Conservation (phyloP, 2,888 invertebrate genomes). For the Philonicus albiceps region DNA sequence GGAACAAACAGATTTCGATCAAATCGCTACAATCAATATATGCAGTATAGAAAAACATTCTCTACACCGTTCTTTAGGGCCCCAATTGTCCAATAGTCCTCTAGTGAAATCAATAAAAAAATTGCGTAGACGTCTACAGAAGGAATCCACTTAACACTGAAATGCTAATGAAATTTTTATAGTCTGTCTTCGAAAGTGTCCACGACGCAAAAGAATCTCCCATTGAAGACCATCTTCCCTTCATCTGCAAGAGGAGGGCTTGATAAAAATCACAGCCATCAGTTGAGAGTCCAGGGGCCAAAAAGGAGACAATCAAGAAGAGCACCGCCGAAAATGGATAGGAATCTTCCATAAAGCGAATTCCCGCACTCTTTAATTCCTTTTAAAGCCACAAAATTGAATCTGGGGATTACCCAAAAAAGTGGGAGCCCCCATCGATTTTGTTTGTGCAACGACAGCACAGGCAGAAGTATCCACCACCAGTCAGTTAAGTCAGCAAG, state of each 20-base stretch:
- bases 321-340: neutral
- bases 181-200: neutral
- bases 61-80: neutral
- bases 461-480: neutral
- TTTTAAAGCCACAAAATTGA: constrained; percentile 8
- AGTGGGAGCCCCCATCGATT: neutral
- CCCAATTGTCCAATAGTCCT: neutral
- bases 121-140: neutral
- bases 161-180: neutral
- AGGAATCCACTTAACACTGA: neutral
- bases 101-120: neutral
- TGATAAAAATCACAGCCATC: neutral
- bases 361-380: neutral
- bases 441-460: neutral
- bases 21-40: neutral
- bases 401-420: neutral
- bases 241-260: neutral
- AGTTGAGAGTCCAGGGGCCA: neutral
- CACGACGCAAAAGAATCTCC: neutral
- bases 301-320: neutral
- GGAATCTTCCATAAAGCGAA: neutral
- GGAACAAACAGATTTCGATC: neutral
- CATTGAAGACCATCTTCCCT: neutral
- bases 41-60: neutral
- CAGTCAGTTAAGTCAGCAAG: neutral